A percentile compares a stretch with the other conserved stretches of the same genome.
Evolutionary conservation across 2,797 vertebrate species (phyloP).

Genomic region (Cryptoblepharus egeriae): DNA sequence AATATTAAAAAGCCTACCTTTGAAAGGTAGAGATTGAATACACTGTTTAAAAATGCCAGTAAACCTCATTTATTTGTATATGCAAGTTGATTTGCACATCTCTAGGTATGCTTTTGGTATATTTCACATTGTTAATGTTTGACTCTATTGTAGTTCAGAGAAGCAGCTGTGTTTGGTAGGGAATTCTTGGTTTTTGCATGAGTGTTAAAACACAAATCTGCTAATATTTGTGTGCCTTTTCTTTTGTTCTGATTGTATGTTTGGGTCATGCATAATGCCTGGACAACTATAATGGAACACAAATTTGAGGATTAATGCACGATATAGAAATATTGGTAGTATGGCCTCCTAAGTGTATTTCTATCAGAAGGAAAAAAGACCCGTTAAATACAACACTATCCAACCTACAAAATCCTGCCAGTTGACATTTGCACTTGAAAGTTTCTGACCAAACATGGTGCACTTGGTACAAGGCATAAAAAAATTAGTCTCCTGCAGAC

Average conservation of each 20-base stretch:
- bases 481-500: not conserved
- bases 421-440: not conserved
- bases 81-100: conserved; percentile 84
- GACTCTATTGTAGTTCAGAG: conserved; percentile 66
- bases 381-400: not conserved
- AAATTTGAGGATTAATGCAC: conserved; percentile 42
- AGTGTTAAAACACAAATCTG: conserved; percentile 62
- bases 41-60: conserved; percentile 78
- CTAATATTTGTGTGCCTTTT: conserved; percentile 77
- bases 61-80: conserved; percentile 78
- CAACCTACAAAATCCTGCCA: not conserved
- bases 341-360: conserved; percentile 28
- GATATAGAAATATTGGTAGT: not conserved
- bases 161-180: conserved; percentile 40
- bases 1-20: conserved; percentile 70
- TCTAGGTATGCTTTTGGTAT: conserved; percentile 72
- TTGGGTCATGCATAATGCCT: conserved; percentile 58
- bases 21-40: conserved; percentile 73
- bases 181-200: conserved; percentile 48
- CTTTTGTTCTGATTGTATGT: conserved; percentile 49
- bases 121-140: conserved; percentile 66
- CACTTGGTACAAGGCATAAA: not conserved
- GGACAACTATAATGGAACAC: conserved; percentile 67
- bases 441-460: not conserved
- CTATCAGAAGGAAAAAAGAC: conserved; percentile 24